phyloP scores from a whole-genome alignment of 1,140 invertebrate genomes.

The Trachelipus rathkii region DNA sequence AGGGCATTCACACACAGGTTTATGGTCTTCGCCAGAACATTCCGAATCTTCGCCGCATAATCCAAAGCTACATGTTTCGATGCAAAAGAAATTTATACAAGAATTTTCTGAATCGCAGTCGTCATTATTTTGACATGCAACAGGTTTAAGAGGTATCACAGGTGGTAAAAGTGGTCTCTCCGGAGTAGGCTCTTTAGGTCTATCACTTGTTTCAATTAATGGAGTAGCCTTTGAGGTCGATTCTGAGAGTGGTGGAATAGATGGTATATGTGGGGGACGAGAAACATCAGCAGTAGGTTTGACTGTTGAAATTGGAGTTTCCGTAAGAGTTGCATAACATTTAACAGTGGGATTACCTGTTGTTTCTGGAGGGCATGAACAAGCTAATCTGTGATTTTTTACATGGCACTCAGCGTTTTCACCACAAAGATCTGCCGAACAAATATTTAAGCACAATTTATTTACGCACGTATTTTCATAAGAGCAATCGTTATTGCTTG shows the following conservation, averaged over 20 bases:
- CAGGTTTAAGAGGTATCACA: constrained; percentile 21
- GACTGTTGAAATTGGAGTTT: constrained; percentile 3
- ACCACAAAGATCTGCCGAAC: constrained; percentile 52
- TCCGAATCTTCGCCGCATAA: constrained; percentile 71
- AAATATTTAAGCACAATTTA: constrained; percentile 40
- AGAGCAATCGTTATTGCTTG: constrained; percentile 60
- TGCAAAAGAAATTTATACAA: constrained; percentile 47
- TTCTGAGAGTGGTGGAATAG: constrained; percentile 32
- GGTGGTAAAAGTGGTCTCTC: constrained; percentile 32
- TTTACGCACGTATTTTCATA: constrained; percentile 42
- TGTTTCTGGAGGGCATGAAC: constrained; percentile 48
- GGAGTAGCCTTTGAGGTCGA: constrained; percentile 55
- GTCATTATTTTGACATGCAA: constrained; percentile 41
- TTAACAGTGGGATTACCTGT: constrained; percentile 60
- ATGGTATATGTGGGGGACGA: background rate
- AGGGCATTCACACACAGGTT: constrained; percentile 70
- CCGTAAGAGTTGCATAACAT: constrained; percentile 53
- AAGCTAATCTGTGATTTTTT: constrained; percentile 45
- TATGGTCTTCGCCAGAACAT: constrained; percentile 61
- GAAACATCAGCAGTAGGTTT: constrained; percentile 23
- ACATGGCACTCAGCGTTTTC: constrained; percentile 47
- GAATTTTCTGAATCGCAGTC: constrained; percentile 42
- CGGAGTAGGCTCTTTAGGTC: constrained; percentile 19
- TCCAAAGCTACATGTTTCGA: constrained; percentile 47
- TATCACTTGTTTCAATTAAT: constrained; percentile 16